These are phyloP conservation scores for Parelbella ahira DNA, from an alignment of 2,888 invertebrate genomes.

Conservation along the genomic window DNA sequence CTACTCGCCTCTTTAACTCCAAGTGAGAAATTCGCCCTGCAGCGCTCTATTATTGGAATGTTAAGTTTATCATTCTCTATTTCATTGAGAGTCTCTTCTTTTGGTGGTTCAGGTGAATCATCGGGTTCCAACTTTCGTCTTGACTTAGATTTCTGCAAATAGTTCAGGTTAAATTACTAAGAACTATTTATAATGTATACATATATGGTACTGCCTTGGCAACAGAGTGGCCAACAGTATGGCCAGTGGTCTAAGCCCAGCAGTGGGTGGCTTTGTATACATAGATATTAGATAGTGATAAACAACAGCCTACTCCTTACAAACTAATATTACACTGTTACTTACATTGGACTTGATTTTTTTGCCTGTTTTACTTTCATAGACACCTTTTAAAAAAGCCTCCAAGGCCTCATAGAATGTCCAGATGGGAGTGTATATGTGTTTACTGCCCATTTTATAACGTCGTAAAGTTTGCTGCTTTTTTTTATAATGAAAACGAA, in stretches of 20 bases:
- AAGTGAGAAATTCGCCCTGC: slow-evolving; percentile 1
- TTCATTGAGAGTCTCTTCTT: slow-evolving; percentile 4
- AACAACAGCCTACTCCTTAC: no score
- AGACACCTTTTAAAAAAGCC: slow-evolving; percentile 14
- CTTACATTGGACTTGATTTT: slow-evolving; percentile 23
- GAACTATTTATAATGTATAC: no score
- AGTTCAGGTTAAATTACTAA: no score
- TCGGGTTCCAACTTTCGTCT: no score
- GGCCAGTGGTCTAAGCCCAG: no score
- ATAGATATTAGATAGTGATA: no score
- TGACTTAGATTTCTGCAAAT: no score
- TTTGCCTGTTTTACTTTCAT: slow-evolving; percentile 20
- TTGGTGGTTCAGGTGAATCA: slow-evolving; percentile 8
- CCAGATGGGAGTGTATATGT: slow-evolving; percentile 23
- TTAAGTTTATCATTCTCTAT: neutral
- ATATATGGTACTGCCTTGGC: no score
- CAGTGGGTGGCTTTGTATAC: no score
- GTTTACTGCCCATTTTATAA: slow-evolving; percentile 21
- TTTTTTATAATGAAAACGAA: slow-evolving; percentile 20
- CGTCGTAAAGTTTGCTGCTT: slow-evolving; percentile 9
- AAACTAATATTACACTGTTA: no score
- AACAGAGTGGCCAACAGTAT: no score
- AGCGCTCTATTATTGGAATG: neutral
- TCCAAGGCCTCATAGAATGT: slow-evolving; percentile 19
- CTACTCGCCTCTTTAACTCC: slow-evolving; percentile 19